phyloP scores from a whole-genome alignment of 2,113 vertebrate genomes.

The Neomonachus schauinslandi region DNA sequence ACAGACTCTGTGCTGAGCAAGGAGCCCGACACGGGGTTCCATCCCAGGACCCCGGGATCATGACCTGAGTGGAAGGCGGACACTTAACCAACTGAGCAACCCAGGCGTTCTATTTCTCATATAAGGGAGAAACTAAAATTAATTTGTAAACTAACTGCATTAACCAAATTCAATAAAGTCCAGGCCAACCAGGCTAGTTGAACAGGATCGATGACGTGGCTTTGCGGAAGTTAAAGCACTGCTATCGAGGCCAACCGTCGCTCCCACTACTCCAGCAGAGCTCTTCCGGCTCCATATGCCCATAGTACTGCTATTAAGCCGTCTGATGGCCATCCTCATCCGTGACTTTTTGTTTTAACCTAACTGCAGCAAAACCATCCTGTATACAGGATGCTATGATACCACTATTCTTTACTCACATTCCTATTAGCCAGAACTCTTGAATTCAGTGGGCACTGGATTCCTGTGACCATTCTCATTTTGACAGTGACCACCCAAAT shows the following conservation, averaged over 20 bases:
- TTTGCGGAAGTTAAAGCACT: background rate
- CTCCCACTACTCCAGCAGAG: background rate
- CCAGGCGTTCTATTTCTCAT: background rate
- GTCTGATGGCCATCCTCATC: background rate
- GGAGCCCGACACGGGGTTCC: no score
- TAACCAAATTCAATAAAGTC: background rate
- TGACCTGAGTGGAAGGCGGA: no score
- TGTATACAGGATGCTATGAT: background rate
- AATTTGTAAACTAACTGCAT: background rate
- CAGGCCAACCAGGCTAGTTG: background rate
- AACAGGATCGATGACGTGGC: background rate
- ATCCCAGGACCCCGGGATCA: no score
- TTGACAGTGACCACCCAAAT: background rate
- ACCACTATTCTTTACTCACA: background rate
- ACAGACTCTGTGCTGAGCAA: no score
- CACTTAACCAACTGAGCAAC: no score
- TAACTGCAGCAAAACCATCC: background rate
- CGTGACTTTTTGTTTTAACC: background rate
- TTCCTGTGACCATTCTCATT: background rate
- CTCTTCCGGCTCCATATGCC: background rate
- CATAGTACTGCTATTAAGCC: background rate
- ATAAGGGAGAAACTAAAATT: background rate
- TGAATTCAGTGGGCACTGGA: background rate
- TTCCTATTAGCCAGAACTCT: background rate
- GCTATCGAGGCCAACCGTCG: fast-evolving